Base-by-base conservation (phyloP, 2,888 invertebrate species). In the Amphipoea lucens region DNA sequence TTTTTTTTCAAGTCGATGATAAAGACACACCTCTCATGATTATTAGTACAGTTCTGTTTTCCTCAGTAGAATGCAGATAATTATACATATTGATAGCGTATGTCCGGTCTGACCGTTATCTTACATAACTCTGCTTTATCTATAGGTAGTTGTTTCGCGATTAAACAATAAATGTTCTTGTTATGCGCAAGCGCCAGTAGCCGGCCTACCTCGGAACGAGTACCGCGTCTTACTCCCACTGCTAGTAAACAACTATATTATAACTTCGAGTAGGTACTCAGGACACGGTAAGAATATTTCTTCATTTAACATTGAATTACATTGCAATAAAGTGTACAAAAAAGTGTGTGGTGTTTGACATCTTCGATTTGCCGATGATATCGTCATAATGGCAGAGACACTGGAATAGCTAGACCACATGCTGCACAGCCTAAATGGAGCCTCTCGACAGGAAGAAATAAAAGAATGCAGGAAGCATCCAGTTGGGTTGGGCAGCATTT, bases 171-270 rank as follows among this genome's bases (percentile, higher is more conserved):
- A 1, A 23, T 60, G 1, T 23, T 6, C 4, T 36, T n/a, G 14
- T n/a, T 79, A 14, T 29, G 40, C 29, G n/a, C 29, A 17, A 20
- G 66, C 65, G 65, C 74, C 75, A 80, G 83, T 80, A 11, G 4
- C 42, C 40, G 29, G 51, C 45, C 20, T 14, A 80, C 83, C n/a
- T 62, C 36, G 66, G 36, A 60, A 14, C 42, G 36, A 51, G 45
- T 7, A 54, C 60, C 12, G 9, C 60, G 83, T 45, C n/a, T 66
- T 11, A 48, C 48, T 60, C 5, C 7, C 5, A 51, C 14, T 2
- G 2, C 20, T 81, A 66, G 48, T 67, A 45, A 60, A 42, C n/a
- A 54, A 51, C 20, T 11, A 7, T 54, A 17, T 29, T n/a, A 60
- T 0, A 36, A 29, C 2, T 81, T 23, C n/a, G 11, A 36, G 9